Evolutionary conservation across 2,888 invertebrate species (phyloP).

Genomic region (Parnassius apollo): DNA sequence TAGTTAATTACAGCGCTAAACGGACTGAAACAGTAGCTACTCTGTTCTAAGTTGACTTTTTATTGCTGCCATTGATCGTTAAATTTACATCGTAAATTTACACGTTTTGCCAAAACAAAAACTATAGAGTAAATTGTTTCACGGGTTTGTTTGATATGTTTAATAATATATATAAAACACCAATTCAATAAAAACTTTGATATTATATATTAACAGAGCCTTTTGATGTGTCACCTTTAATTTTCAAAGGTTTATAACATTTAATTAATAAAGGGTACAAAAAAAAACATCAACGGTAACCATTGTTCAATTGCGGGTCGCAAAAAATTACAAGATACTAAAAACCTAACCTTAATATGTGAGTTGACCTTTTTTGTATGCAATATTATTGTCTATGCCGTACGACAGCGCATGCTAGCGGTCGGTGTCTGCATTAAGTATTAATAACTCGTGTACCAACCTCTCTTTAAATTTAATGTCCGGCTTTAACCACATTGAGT

Average conservation of each 20-base stretch:
- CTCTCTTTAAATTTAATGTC: constrained; percentile 52
- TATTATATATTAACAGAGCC: too few relatives aligned
- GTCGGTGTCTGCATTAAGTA: constrained; percentile 28
- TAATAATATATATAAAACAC: too few relatives aligned
- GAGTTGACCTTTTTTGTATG: constrained; percentile 51
- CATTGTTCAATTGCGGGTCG: background rate
- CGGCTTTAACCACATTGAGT: constrained; percentile 42
- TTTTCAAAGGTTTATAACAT: too few relatives aligned
- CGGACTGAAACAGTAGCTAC: background rate
- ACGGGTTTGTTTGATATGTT: too few relatives aligned
- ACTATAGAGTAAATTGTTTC: too few relatives aligned
- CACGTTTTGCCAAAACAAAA: background rate
- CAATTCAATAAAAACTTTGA: too few relatives aligned
- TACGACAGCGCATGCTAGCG: constrained; percentile 59
- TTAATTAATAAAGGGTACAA: too few relatives aligned
- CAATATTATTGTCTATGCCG: constrained; percentile 39
- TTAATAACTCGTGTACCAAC: constrained; percentile 32
- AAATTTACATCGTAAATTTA: constrained; percentile 2
- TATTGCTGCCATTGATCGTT: constrained; percentile 5
- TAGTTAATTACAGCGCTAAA: constrained; percentile 12
- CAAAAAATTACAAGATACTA: constrained; percentile 11
- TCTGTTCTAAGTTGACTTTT: constrained; percentile 8
- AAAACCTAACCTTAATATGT: constrained; percentile 41
- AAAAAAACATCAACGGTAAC: constrained; percentile 1
- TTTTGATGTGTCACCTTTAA: too few relatives aligned